Evolutionary conservation across 1,140 invertebrate species (phyloP).

Genomic region (Drosophila repletoides): DNA sequence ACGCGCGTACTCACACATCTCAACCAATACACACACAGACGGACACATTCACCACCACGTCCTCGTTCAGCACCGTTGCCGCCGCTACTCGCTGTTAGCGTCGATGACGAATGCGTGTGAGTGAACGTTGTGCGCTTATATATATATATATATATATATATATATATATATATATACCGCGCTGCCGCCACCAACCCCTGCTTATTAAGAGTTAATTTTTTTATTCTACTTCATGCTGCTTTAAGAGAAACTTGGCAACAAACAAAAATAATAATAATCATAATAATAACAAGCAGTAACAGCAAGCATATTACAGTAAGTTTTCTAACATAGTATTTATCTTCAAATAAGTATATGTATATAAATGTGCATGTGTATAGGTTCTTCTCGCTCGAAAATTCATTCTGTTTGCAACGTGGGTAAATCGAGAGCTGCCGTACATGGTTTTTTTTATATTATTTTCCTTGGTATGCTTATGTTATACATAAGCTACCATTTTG

Average conservation of each 20-base stretch:
- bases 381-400: conserved; percentile 12
- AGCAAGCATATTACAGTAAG: conserved; percentile 30
- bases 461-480: conserved; percentile 4
- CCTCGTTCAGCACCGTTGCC: conserved; percentile 39
- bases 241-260: conserved; percentile 17
- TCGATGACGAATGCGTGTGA: conserved; percentile 66
- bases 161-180: conserved; percentile 3
- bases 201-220: conserved; percentile 17
- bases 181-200: neutral
- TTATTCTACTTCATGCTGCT: conserved; percentile 7
- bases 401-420: conserved; percentile 29
- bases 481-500: conserved; percentile 50
- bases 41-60: conserved; percentile 43
- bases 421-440: conserved; percentile 10
- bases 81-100: conserved; percentile 46
- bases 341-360: neutral
- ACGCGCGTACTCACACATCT: conserved; percentile 23
- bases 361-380: conserved; percentile 20
- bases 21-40: conserved; percentile 11
- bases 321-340: neutral
- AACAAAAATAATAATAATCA: conserved; percentile 25
- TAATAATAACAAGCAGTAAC: conserved; percentile 10
- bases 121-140: conserved; percentile 29
- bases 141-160: conserved; percentile 16
- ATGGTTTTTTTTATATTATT: conserved; percentile 26